phyloP scores from a whole-genome alignment of 2,888 invertebrate genomes.

The Drosophila setosimentum region DNA sequence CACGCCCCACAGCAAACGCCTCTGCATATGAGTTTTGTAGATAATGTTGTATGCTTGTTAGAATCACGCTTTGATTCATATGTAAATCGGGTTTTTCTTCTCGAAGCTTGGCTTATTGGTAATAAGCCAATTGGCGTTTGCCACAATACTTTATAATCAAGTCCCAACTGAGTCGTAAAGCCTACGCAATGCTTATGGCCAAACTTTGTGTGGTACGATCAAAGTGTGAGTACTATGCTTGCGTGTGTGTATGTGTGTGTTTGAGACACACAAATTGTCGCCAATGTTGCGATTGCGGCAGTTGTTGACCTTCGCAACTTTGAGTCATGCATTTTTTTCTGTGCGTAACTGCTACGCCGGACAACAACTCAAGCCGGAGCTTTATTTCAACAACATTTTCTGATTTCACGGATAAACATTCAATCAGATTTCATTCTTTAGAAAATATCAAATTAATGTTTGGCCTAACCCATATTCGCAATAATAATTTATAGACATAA shows the following conservation, averaged over 20 bases:
- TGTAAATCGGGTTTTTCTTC: slow-evolving; percentile 69
- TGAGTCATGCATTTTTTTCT: slow-evolving; percentile 60
- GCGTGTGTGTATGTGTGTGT: slow-evolving; percentile 23
- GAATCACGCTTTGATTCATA: slow-evolving; percentile 67
- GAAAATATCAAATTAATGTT: slow-evolving; percentile 6
- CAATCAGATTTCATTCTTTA: slow-evolving; percentile 12
- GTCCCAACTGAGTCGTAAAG: slow-evolving; percentile 52
- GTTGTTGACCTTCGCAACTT: slow-evolving; percentile 72
- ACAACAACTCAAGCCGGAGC: slow-evolving; percentile 46
- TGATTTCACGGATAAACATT: slow-evolving; percentile 29
- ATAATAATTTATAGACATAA: slow-evolving; percentile 12
- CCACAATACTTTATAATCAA: slow-evolving; percentile 75
- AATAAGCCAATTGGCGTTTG: slow-evolving; percentile 79
- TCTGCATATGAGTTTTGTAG: slow-evolving; percentile 55
- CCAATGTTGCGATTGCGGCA: slow-evolving; percentile 57
- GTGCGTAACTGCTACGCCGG: slow-evolving; percentile 49
- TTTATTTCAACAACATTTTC: slow-evolving; percentile 24
- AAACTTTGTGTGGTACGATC: slow-evolving; percentile 64
- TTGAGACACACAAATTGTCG: slow-evolving; percentile 52
- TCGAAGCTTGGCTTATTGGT: slow-evolving; percentile 64
- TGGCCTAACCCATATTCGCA: not conserved
- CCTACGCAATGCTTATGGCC: slow-evolving; percentile 75
- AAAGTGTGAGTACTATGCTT: slow-evolving; percentile 26
- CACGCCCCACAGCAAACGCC: slow-evolving; percentile 67
- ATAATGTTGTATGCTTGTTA: slow-evolving; percentile 61